phyloP scores from a whole-genome alignment of 2,113 vertebrate genomes.

The Recurvirostra avosetta region DNA sequence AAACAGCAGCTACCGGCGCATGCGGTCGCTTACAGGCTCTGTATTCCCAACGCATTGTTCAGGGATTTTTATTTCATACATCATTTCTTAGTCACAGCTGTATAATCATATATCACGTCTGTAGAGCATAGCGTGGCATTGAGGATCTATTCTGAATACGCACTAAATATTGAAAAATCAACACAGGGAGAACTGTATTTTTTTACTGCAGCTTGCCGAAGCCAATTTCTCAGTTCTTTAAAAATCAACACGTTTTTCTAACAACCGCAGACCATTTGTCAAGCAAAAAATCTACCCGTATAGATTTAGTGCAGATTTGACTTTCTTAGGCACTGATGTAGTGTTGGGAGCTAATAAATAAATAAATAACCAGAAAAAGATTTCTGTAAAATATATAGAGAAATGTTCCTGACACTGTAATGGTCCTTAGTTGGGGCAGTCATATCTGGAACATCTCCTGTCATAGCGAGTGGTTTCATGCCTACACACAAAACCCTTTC shows the following conservation, averaged over 20 bases:
- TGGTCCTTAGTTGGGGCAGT: background rate
- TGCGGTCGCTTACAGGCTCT: background rate
- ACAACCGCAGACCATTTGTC: background rate
- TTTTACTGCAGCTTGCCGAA: background rate
- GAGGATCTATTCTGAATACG: conserved; percentile 12
- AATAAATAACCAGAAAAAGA: background rate
- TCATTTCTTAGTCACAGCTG: conserved; percentile 34
- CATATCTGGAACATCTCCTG: background rate
- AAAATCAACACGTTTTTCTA: background rate
- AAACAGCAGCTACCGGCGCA: background rate
- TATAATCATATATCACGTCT: conserved; percentile 33
- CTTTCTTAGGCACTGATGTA: background rate
- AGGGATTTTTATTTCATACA: conserved; percentile 41
- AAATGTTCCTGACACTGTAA: background rate
- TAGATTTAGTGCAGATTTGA: background rate
- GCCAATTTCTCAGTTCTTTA: background rate
- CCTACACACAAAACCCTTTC: background rate
- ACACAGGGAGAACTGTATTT: background rate
- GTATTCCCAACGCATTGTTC: background rate
- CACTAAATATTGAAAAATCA: conserved; percentile 28
- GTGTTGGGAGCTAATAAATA: background rate
- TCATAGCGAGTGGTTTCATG: background rate
- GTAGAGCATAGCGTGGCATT: background rate
- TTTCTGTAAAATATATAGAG: background rate
- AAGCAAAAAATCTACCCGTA: background rate